phyloP scores from a whole-genome alignment of 2,797 vertebrate genomes.

The Neosilurus mollespiculum region DNA sequence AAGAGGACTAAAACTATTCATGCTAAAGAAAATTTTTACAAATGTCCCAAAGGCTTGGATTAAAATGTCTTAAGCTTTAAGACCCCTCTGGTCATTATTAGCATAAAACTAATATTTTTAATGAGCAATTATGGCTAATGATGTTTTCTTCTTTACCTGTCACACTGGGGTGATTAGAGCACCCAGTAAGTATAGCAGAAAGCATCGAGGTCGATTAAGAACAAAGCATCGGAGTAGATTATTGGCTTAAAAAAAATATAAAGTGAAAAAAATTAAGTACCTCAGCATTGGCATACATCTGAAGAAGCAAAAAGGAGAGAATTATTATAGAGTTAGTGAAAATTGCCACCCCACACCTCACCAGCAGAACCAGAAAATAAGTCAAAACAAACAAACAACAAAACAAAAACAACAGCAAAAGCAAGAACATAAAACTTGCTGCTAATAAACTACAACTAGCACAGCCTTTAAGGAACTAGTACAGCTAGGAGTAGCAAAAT shows the following conservation, averaged over 20 bases:
- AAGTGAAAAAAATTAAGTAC: slow-evolving; percentile 75
- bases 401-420: slow-evolving; percentile 56
- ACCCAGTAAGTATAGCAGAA: slow-evolving; percentile 58
- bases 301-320: slow-evolving; percentile 80
- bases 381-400: background rate
- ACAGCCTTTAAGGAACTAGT: slow-evolving; percentile 23
- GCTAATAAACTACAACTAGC: slow-evolving; percentile 13
- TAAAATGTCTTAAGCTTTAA: background rate
- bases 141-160: slow-evolving; percentile 9
- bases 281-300: slow-evolving; percentile 87
- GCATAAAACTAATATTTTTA: background rate
- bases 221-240: slow-evolving; percentile 64
- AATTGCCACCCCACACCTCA: slow-evolving; percentile 72
- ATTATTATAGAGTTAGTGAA: slow-evolving; percentile 76
- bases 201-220: slow-evolving; percentile 63
- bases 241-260: slow-evolving; percentile 65
- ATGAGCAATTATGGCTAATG: background rate
- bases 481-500: slow-evolving; percentile 20
- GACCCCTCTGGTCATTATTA: background rate
- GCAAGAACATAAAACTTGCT: slow-evolving; percentile 31
- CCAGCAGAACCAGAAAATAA: slow-evolving; percentile 65
- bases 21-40: background rate
- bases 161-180: slow-evolving; percentile 30
- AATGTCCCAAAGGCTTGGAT: background rate
- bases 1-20: background rate